Percentiles rank a stretch among this genome's conserved stretches.
Evolutionary conservation across 2,113 vertebrate genomes (phyloP).

Genomic region (Arenaria interpres): DNA sequence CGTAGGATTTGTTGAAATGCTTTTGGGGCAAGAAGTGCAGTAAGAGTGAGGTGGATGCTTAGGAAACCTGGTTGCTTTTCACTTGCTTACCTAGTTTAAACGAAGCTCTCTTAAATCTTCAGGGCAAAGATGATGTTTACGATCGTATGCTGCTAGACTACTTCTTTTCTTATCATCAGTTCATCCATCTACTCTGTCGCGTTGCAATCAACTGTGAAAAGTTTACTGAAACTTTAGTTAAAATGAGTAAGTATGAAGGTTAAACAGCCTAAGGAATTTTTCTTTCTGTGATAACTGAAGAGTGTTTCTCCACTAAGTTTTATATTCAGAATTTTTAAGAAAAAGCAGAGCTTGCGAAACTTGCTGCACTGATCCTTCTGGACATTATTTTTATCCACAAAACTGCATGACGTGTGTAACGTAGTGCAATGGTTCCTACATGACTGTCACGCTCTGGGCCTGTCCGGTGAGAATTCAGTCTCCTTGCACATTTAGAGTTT

Average conservation of each 20-base stretch:
- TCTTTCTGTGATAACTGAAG: background rate
- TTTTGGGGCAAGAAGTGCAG: background rate
- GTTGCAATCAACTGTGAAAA: slow-evolving; percentile 99
- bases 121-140: slow-evolving; percentile 99
- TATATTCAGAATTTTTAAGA: background rate
- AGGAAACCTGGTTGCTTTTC: background rate
- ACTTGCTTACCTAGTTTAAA: slow-evolving; percentile 20
- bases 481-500: background rate
- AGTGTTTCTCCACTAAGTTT: background rate
- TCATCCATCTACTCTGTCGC: slow-evolving; percentile 96
- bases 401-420: fast-evolving
- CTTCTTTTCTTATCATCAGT: slow-evolving; percentile 98
- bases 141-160: slow-evolving; percentile 98
- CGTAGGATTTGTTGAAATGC: background rate
- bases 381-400: background rate
- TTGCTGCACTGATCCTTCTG: background rate
- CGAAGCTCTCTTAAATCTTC: slow-evolving; percentile 70
- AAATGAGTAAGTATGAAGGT: slow-evolving; percentile 88
- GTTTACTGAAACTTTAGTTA: slow-evolving; percentile 97
- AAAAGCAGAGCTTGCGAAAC: background rate
- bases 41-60: background rate
- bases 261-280: slow-evolving; percentile 38
- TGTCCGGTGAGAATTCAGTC: background rate
- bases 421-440: fast-evolving
- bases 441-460: background rate